phyloP scores from a whole-genome alignment of 2,888 invertebrate species.

The Spatulosminthurus flaviceps region DNA sequence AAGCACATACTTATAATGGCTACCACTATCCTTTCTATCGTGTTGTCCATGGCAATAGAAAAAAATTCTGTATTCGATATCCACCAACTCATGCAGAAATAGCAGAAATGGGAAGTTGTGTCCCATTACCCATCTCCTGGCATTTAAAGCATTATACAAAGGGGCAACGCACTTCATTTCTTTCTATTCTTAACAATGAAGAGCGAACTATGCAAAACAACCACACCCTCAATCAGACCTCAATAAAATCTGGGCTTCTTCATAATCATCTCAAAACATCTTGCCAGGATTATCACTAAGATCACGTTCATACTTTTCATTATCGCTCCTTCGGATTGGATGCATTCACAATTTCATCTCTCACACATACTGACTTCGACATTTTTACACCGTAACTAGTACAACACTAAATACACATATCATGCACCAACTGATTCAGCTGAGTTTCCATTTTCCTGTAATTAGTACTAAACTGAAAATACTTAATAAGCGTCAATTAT shows the following conservation, averaged over 20 bases:
- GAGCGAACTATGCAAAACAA: slow-evolving; percentile 50
- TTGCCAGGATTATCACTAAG: neutral
- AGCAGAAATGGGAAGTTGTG: slow-evolving; percentile 38
- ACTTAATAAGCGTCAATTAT: too few relatives aligned
- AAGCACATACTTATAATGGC: too few relatives aligned
- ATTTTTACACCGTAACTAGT: too few relatives aligned
- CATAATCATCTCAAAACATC: neutral
- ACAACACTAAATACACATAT: too few relatives aligned
- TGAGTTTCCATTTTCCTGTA: too few relatives aligned
- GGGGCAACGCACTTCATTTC: slow-evolving; percentile 49
- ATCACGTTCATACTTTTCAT: neutral
- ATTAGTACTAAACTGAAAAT: too few relatives aligned
- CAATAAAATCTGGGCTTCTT: slow-evolving; percentile 50
- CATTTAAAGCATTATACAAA: neutral
- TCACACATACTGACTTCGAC: too few relatives aligned
- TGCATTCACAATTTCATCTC: neutral
- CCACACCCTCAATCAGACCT: slow-evolving; percentile 51
- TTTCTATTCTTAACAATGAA: slow-evolving; percentile 50
- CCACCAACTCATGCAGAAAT: too few relatives aligned
- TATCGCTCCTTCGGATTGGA: neutral
- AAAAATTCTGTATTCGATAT: too few relatives aligned
- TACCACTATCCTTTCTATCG: too few relatives aligned
- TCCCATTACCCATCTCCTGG: slow-evolving; percentile 33
- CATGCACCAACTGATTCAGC: too few relatives aligned
- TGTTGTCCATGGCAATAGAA: too few relatives aligned